Evolutionary conservation across 2,888 invertebrate species (phyloP), one percentile per base, ranked within the genome.

Genomic region (Acanthosepion lycidas): DNA sequence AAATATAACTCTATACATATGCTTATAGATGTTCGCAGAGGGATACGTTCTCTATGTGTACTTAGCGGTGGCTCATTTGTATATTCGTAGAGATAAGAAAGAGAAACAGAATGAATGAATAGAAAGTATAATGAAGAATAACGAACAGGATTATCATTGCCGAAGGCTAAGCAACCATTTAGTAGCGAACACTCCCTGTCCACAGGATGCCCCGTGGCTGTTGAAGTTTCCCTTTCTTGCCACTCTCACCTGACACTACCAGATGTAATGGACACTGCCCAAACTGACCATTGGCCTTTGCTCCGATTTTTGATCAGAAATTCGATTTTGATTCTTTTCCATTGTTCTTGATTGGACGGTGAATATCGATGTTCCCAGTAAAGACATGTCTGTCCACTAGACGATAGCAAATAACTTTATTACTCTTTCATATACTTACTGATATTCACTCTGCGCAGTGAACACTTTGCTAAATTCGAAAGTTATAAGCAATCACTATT

Each of bases 191-290:
- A 33, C n/a, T n/a, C 33, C n/a, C 78, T n/a, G 15, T 78, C 78
- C n/a, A 78, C 78, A n/a, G n/a, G 28, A 59, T n/a, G 78, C 28
- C 78, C 78, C 78, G 78, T 78, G 78, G 78, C 78, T n/a, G n/a
- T 15, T n/a, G 6, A 78, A n/a, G n/a, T 78, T 8, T 78, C 28
- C 78, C 28, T 78, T 78, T 18, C 78, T 78, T n/a, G 15, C n/a
- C 78, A 33, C 78, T 2, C n/a, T n/a, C n/a, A 78, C 78, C 33
- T 78, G 78, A n/a, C 9, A 78, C 78, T 78, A 12, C n/a, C 78
- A 78, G 78, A 78, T n/a, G 78, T n/a, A 78, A 78, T 78, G 78
- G 78, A n/a, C 78, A 78, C 78, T n/a, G n/a, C n/a, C 78, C 33
- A 78, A 78, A 78, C 78, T 78, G 78, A 78, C n/a, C 78, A 78